Evolutionary conservation across 2,113 vertebrate species (phyloP).

Genomic region (Neodontobutis hainanensis): DNA sequence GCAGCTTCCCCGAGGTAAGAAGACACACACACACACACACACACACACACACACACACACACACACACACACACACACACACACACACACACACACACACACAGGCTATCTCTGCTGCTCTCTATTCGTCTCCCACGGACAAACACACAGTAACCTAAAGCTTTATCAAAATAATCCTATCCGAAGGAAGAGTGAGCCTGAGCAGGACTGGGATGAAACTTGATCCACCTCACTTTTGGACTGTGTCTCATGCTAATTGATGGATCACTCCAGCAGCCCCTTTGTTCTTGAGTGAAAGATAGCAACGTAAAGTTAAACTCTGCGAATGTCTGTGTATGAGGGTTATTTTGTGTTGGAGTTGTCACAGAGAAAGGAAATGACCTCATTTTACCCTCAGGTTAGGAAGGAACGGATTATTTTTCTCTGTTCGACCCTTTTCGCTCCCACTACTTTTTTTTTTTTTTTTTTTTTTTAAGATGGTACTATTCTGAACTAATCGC

Average conservation of each 20-base stretch:
- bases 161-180: constrained; percentile 62
- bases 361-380: constrained; percentile 79
- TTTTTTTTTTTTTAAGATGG: constrained; percentile 48
- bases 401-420: constrained; percentile 74
- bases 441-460: constrained; percentile 41
- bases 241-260: constrained; percentile 67
- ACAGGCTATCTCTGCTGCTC: constrained; percentile 19
- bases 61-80: constrained; percentile 20
- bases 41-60: constrained; percentile 14
- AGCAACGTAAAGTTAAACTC: constrained; percentile 37
- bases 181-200: constrained; percentile 48
- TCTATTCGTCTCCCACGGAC: constrained; percentile 39
- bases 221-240: constrained; percentile 40
- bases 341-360: constrained; percentile 62
- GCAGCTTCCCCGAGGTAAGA: constrained; percentile 91
- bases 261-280: constrained; percentile 63
- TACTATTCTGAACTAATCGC: constrained; percentile 50
- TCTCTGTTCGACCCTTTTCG: constrained; percentile 34
- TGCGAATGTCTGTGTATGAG: constrained; percentile 22
- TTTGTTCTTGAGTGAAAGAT: constrained; percentile 73
- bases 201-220: constrained; percentile 67
- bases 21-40: constrained; percentile 18
- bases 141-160: constrained; percentile 47
- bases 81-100: constrained; percentile 8
- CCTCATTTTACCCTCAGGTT: constrained; percentile 76